Base-by-base conservation (phyloP, 2,888 invertebrate species). In the Drosophila stalkeri region DNA sequence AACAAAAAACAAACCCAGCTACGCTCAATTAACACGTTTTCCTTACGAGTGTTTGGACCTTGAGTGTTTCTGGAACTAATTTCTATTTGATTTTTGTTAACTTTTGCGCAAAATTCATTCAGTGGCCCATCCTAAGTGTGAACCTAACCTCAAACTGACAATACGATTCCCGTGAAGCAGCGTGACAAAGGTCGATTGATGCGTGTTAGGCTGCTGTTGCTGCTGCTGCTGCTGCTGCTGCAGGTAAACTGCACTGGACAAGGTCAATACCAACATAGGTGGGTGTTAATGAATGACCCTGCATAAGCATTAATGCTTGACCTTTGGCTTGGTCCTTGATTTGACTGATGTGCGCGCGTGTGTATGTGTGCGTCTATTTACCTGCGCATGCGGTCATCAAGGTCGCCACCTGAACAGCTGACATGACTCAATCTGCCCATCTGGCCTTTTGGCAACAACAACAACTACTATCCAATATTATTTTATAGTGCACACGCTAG, bases 351-450 rank as follows among this genome's bases (percentile, higher is more conserved):
- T 64, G 44, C 11, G 47, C 27, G n/a, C n/a, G 27, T 14, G 37
- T 23, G 37, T 31, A 51, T 33, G 11, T 41, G 49, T 72, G 71
- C 54, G 61, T 62, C 31, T 43, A 41, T 35, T 68, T 78, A 78
- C 81, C 74, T 65, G 87, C 86, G 86, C 86, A 84, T 84, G 83
- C 86, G 86, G 84, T 89, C 72, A 77, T 60, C 89, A 84, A 89
- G 87, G 89, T 86, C 86, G 60, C 61, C 60, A 62, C 59, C 74
- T 69, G 61, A 78, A 80, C 80, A 78, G 67, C 77, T 78, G 77
- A 76, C 81, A 72, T 80, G 77, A 78, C 66, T 80, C 77, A 77
- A 72, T 62, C 61, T 33, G n/a, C 39, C 64, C 61, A 49, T 49
- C 23, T 37, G 20, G 37, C 44, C 55, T 51, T 49, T 51, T 33